These are phyloP conservation scores for Rhynchotus rufescens DNA, from an alignment of 2,797 vertebrate genomes.

Conservation along the genomic window DNA sequence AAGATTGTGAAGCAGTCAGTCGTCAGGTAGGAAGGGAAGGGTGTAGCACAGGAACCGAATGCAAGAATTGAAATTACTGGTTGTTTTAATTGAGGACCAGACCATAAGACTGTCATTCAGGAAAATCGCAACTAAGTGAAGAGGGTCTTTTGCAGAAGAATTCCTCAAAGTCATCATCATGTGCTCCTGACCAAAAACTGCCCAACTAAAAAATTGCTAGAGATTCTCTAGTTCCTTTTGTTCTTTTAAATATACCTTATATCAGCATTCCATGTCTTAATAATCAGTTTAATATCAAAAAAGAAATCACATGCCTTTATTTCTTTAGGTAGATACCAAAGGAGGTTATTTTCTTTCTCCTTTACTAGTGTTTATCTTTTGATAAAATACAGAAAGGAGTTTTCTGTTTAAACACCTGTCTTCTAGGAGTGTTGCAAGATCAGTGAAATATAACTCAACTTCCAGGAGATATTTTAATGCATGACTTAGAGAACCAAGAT, in stretches of 20 bases:
- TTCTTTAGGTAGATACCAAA: background rate
- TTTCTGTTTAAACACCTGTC: background rate
- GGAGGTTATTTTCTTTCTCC: background rate
- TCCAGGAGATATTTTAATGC: background rate
- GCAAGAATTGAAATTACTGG: background rate
- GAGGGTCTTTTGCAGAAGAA: background rate
- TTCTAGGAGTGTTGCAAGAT: background rate
- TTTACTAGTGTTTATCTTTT: background rate
- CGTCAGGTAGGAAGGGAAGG: background rate
- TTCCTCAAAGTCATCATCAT: background rate
- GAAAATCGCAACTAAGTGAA: background rate
- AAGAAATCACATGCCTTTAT: background rate
- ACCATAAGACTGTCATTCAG: background rate
- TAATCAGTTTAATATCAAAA: background rate
- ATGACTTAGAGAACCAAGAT: background rate
- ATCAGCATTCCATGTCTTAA: background rate
- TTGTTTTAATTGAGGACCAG: background rate
- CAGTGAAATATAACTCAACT: background rate
- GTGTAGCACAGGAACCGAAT: background rate
- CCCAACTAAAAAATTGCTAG: background rate
- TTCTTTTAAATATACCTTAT: background rate
- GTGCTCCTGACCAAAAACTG: background rate
- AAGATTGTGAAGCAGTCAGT: background rate
- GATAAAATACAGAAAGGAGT: background rate
- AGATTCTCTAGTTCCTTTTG: background rate